Conservation (phyloP, 2,797 vertebrate genomes). For the Zalophus californianus region DNA sequence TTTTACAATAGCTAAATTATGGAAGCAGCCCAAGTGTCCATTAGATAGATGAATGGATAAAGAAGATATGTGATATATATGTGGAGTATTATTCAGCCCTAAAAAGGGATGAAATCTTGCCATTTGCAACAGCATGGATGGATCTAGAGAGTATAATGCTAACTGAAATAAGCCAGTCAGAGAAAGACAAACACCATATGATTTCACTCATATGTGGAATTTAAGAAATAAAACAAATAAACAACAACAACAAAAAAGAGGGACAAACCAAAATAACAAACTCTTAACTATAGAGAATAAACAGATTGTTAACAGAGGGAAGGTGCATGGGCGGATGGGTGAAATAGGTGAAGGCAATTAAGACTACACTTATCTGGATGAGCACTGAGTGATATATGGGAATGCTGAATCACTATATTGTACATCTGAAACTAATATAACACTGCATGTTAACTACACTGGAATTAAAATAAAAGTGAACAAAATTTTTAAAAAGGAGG, state of each 20-base stretch:
- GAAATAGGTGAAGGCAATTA: background rate
- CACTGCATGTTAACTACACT: background rate
- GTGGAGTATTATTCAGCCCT: background rate
- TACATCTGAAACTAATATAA: background rate
- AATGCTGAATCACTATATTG: background rate
- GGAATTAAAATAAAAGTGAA: background rate
- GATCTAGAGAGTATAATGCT: background rate
- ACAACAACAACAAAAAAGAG: background rate
- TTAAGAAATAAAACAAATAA: background rate
- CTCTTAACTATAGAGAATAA: background rate
- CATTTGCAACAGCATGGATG: background rate
- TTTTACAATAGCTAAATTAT: background rate
- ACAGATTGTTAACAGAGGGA: background rate
- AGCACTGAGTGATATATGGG: background rate
- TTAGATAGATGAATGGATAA: background rate
- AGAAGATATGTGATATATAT: background rate
- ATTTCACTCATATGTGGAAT: background rate
- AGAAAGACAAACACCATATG: background rate
- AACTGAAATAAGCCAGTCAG: background rate
- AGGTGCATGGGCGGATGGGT: background rate
- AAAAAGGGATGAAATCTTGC: background rate
- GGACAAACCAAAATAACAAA: background rate
- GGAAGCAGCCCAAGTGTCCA: background rate
- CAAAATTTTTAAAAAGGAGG: background rate
- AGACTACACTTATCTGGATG: background rate